Conservation (phyloP, 2,113 vertebrate genomes). For the Micronisus gabar region DNA sequence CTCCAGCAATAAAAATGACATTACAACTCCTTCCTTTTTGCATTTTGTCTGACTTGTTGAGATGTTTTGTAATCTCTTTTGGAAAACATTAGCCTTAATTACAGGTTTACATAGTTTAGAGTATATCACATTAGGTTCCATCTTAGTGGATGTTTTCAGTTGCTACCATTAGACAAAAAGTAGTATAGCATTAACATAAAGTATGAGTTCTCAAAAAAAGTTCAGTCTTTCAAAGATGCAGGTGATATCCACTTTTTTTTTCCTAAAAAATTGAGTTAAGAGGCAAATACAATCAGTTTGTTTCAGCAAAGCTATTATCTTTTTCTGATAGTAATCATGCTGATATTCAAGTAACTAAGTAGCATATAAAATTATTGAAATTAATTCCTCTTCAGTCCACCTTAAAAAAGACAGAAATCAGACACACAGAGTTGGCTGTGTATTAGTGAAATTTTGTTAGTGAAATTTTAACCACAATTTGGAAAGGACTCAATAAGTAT, state of each 20-base stretch:
- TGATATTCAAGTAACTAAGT: not conserved
- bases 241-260: not conserved
- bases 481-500: not conserved
- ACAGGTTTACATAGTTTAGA: not conserved
- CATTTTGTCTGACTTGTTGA: not conserved
- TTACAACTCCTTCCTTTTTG: not conserved
- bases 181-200: not conserved
- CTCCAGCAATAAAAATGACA: not conserved
- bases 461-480: not conserved
- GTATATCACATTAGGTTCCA: not conserved
- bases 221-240: not conserved
- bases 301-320: not conserved
- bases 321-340: not conserved
- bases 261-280: not conserved
- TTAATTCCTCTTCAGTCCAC: not conserved
- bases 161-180: not conserved
- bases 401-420: not conserved
- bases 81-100: not conserved
- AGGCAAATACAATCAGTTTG: not conserved
- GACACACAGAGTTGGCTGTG: not conserved
- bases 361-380: not conserved
- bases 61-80: not conserved
- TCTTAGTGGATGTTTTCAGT: not conserved
- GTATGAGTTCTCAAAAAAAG: not conserved
- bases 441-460: not conserved